Conservation (phyloP, 2,797 vertebrate genomes). For the Hippoglossus hippoglossus region DNA sequence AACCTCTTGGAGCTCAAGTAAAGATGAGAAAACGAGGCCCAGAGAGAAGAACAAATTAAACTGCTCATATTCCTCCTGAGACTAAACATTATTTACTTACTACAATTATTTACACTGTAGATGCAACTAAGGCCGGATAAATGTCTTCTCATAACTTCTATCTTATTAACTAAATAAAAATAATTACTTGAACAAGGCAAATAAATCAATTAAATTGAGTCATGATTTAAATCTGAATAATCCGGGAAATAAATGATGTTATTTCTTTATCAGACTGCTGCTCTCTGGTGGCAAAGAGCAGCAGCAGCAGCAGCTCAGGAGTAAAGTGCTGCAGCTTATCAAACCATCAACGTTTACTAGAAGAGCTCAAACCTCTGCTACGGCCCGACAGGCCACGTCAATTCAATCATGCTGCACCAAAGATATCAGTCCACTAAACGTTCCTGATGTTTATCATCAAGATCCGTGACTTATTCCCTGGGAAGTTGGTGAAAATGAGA, state of each 20-base stretch:
- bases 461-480: no score
- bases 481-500: not conserved
- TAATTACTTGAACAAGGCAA: not conserved
- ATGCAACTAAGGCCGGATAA: not conserved
- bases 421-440: no score
- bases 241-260: not conserved
- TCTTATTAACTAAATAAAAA: not conserved
- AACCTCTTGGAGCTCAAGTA: constrained; percentile 12
- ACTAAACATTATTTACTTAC: constrained; percentile 1
- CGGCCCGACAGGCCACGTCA: no score
- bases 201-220: constrained; percentile 4
- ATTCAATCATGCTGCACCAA: no score
- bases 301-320: not conserved
- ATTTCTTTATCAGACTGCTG: constrained; percentile 58
- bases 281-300: constrained; percentile 68
- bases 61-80: constrained; percentile 21
- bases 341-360: not conserved
- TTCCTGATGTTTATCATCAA: no score
- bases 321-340: not conserved
- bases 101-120: not conserved
- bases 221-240: not conserved
- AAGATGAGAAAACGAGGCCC: constrained; percentile 19
- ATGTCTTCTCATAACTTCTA: not conserved
- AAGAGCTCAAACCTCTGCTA: no score
- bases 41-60: constrained; percentile 24